Base-by-base conservation (phyloP, 1,140 invertebrate species). In the Wiebesia pumilae region DNA sequence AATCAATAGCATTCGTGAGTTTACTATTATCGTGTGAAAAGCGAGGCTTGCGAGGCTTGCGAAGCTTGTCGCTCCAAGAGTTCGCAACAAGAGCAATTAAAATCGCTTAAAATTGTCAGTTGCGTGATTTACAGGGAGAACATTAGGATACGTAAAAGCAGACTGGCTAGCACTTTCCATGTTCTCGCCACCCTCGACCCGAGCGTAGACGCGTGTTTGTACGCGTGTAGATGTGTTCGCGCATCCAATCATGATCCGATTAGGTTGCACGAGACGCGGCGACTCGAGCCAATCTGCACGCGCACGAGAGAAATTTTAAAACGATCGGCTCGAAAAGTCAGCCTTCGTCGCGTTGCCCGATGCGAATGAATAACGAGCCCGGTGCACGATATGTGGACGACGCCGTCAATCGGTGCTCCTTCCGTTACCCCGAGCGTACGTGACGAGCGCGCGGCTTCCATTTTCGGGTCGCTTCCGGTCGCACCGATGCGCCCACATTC, bases 401-500 rank as follows among this genome's bases (percentile, higher is more conserved):
- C 9, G 40, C 65, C n/a, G 65, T 82, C 30, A 69, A 47, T 71
- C 67, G 71, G 71, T 38, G 81, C 51, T 77, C 73, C 71, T 78
- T 77, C 73, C 83, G 83, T 62, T 75, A 71, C 38, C 81, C 81
- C 47, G 81, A 54, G 43, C 65, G 30, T 79, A 71, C 65, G 82
- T 75, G 82, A 75, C 47, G 47, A 47, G 82, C 71, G 82, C 67
- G 35, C 71, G 38, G 12, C 84, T 81, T 81, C 84, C 84, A 81
- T 85, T 85, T 85, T 81, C 77, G 84, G 84, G 35, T 16, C 43
- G 38, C 84, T 85, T 85, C 84, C 84, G 84, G 65, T n/a, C 43
- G n/a, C 35, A 40, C 47, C 35, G 4, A n/a, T n/a, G 35, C 71
- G 2, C 40, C 27, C 35, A 24, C 38, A 38, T n/a, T 33, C 12